phyloP scores from a whole-genome alignment of 35 echinoderm and acorn worm genomes.

The Stichopus chloronotus region DNA sequence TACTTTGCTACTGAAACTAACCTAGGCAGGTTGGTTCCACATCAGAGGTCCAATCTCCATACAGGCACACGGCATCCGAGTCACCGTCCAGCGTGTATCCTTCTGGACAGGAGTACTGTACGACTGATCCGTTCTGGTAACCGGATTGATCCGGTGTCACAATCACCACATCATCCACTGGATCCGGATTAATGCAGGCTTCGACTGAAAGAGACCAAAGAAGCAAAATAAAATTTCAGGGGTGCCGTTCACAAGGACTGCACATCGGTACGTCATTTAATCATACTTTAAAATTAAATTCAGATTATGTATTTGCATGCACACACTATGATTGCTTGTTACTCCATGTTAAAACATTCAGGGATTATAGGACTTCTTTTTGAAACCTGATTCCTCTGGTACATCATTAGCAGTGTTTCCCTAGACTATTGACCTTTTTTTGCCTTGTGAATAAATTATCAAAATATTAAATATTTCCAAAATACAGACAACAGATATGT shows the following conservation, averaged over 20 bases:
- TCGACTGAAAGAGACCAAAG: background rate
- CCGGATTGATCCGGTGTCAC: background rate
- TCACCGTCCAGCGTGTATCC: constrained; percentile 23
- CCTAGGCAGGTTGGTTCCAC: background rate
- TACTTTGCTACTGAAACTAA: background rate
- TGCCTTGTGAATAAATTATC: no score
- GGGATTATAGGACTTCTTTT: no score
- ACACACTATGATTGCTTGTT: background rate
- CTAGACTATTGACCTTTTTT: no score
- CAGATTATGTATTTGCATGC: background rate
- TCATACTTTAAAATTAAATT: background rate
- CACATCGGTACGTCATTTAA: background rate
- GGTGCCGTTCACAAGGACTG: background rate
- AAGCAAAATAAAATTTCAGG: background rate
- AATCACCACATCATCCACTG: background rate
- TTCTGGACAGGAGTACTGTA: constrained; percentile 8
- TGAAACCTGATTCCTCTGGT: no score
- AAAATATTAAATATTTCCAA: no score
- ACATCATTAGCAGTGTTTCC: no score
- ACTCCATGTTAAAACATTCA: background rate
- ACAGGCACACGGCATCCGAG: constrained; percentile 4
- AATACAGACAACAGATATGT: no score
- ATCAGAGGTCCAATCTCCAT: background rate
- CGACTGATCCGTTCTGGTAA: background rate
- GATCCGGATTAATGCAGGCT: background rate